A percentile compares a stretch with the other conserved stretches of the same genome.
These are phyloP conservation scores for Drosophila buzzatii DNA, from an alignment of 2,888 invertebrate species.

Conservation along the genomic window DNA sequence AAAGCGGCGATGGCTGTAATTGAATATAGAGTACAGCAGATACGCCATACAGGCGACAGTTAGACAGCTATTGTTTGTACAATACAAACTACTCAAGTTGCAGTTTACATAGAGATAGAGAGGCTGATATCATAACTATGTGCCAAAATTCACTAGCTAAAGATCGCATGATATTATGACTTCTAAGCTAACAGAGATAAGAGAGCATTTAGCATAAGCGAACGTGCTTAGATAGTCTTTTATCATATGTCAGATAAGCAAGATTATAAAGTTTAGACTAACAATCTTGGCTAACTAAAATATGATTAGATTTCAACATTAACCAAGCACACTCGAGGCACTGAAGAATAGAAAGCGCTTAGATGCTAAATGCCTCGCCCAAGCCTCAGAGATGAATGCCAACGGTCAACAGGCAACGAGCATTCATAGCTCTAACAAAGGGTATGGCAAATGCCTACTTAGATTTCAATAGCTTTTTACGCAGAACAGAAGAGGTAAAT, in stretches of 20 bases:
- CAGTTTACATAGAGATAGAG: not conserved
- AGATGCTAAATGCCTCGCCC: constrained; percentile 37
- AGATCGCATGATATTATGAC: not conserved
- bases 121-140: not conserved
- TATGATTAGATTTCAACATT: not conserved
- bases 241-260: not conserved
- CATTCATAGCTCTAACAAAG: constrained; percentile 48
- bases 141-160: not conserved
- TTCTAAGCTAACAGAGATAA: not conserved
- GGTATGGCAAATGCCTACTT: constrained; percentile 54
- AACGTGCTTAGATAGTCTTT: not conserved
- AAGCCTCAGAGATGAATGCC: not conserved
- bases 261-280: not conserved
- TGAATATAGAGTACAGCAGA: constrained; percentile 29
- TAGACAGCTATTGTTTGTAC: not conserved
- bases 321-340: not conserved
- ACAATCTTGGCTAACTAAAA: not conserved
- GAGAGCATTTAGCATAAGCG: not conserved
- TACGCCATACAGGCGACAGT: constrained; percentile 1
- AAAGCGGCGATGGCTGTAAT: constrained; percentile 32
- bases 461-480: constrained; percentile 56
- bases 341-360: constrained; percentile 51
- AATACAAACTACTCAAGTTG: not conserved
- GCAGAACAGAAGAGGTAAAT: constrained; percentile 25
- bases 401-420: constrained; percentile 6